These are phyloP conservation scores for Chaenogobius annularis DNA, from an alignment of 2,113 vertebrate species.

Conservation along the genomic window DNA sequence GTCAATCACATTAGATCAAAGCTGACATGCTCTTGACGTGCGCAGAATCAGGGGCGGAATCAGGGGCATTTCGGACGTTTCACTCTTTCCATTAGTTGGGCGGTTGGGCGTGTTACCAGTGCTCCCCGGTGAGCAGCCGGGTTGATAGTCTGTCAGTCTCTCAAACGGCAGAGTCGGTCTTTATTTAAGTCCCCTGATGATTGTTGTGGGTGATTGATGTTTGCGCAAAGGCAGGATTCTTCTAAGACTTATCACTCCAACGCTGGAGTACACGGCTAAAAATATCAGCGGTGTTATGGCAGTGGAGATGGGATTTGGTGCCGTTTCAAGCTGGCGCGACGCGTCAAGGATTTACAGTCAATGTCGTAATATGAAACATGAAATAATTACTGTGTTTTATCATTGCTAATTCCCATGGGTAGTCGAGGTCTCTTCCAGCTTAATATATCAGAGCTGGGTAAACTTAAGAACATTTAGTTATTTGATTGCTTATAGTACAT, in stretches of 20 bases:
- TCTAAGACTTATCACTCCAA: slow-evolving; percentile 11
- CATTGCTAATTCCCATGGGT: not conserved
- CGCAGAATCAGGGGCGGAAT: slow-evolving; percentile 35
- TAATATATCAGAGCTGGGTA: not conserved
- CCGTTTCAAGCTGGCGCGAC: not conserved
- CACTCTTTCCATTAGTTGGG: slow-evolving; percentile 42
- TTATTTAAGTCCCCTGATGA: slow-evolving; percentile 19
- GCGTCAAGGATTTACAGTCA: not conserved
- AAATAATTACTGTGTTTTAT: not conserved
- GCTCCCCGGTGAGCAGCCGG: slow-evolving; percentile 41
- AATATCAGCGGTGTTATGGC: not conserved
- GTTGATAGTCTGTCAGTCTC: slow-evolving; percentile 60
- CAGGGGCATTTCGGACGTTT: slow-evolving; percentile 36
- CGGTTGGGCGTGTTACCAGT: slow-evolving; percentile 47
- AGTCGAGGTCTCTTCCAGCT: not conserved
- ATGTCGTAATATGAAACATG: not conserved
- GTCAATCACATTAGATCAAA: slow-evolving; percentile 61
- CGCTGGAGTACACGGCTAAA: not conserved
- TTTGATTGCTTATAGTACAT: not conserved
- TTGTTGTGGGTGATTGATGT: slow-evolving; percentile 13
- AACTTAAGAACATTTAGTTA: not conserved
- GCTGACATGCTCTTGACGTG: slow-evolving; percentile 54
- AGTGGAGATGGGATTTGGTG: slow-evolving; percentile 1
- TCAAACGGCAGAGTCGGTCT: slow-evolving; percentile 5
- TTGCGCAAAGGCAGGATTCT: not conserved